These are phyloP conservation scores for Thunnus thynnus DNA, from an alignment of 2,113 vertebrate species.

Conservation along the genomic window DNA sequence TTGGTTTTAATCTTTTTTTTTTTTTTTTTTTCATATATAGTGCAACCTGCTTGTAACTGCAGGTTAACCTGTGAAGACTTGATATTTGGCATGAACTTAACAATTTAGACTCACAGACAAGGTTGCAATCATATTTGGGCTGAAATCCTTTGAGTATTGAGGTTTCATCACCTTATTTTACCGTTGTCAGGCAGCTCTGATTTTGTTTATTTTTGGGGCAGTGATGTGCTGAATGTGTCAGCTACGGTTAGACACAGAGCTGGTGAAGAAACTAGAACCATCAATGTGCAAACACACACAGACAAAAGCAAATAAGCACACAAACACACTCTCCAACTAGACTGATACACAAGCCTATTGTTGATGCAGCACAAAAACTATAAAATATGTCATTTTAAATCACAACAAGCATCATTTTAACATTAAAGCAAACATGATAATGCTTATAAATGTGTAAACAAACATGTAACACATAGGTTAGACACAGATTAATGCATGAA, in stretches of 20 bases:
- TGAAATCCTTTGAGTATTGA: constrained; percentile 19
- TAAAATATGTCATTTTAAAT: neutral
- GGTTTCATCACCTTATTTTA: constrained; percentile 31
- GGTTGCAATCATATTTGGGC: constrained; percentile 19
- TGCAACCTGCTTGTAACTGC: constrained; percentile 7
- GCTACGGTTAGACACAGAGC: constrained; percentile 53
- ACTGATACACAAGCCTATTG: neutral
- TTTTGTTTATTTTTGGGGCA: constrained; percentile 67
- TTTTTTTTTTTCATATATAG: neutral
- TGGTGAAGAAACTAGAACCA: constrained; percentile 14
- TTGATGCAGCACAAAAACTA: neutral
- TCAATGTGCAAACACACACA: neutral
- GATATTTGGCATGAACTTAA: constrained; percentile 3
- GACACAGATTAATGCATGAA: constrained; percentile 1
- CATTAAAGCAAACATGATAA: neutral
- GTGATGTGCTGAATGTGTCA: constrained; percentile 68
- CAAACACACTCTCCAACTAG: neutral
- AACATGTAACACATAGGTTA: neutral
- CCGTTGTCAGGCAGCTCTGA: constrained; percentile 42
- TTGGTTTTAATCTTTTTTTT: constrained; percentile 3
- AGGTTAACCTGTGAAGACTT: neutral
- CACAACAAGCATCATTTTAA: too few species aligned
- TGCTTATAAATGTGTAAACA: neutral
- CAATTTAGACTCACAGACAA: neutral
- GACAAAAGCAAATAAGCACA: constrained; percentile 11